Evolutionary conservation across 2,797 vertebrate genomes (phyloP), one percentile per base, ranked within the genome.

Genomic region (Acrossocheilus wenchowensis): DNA sequence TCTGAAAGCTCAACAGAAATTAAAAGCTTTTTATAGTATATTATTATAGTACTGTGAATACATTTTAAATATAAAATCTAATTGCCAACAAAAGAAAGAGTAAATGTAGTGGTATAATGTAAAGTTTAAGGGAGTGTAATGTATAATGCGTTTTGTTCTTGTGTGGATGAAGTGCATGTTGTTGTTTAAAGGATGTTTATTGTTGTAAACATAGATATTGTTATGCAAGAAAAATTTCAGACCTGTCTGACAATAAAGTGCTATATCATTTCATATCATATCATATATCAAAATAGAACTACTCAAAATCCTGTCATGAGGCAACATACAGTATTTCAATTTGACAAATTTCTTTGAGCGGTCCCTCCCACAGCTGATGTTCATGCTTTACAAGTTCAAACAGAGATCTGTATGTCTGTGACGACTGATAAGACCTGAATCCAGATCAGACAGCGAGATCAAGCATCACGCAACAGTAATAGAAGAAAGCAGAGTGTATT

Each of bases 371-470:
- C 14, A 81, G 69, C 75, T 81, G 84, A 80, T 82, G 79, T 84
- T 77, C 78, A 71, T 72, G 85, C 80, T 82, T 50, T 81, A 77
- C 82, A 86, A 81, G 88, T 89, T 89, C 69, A 85, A 88, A 88
- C 87, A 86, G 74, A 85, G 82, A 87, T 84, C 23, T 60, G 36
- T 78, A 71, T 66, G 82, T 84, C 86, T 62, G 54, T 80, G 73
- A 83, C 52, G 39, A 23, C 75, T 81, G 90, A 90, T 90, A 90
- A 88, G 69, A 8, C 73, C 79, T 62, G 69, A 89, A 86, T 88
- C 74, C 71, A 90, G 85, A 90, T 90, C 75, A 83, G 80, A 62
- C 45, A 60, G 30, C 23, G 52, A 83, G 88, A 89, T 89, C 86
- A 84, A 82, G 89, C 83, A 57, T 72, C 68, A 82, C 2, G 74